Conservation (phyloP, 2,888 invertebrate genomes). For the Ennomos quercinarius region DNA sequence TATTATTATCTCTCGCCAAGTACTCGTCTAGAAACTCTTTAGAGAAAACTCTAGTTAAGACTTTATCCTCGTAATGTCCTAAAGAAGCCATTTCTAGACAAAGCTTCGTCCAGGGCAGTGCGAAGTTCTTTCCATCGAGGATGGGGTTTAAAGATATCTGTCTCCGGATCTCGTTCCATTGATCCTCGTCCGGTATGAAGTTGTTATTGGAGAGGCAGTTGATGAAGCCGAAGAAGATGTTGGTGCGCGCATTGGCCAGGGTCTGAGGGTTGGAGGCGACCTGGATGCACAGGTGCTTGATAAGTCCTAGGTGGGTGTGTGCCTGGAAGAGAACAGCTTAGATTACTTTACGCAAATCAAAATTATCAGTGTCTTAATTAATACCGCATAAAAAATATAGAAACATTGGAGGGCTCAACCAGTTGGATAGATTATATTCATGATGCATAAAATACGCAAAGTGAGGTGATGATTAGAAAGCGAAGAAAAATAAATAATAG, state of each 20-base stretch:
- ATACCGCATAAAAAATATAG: too few species aligned
- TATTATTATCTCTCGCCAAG: constrained; percentile 62
- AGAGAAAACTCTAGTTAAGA: constrained; percentile 83
- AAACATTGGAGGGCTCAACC: too few species aligned
- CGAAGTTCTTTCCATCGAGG: constrained; percentile 61
- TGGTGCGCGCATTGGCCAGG: constrained; percentile 67
- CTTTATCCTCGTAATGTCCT: constrained; percentile 82
- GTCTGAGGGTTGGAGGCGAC: constrained; percentile 69
- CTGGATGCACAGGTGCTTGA: constrained; percentile 84
- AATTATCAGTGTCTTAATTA: too few species aligned
- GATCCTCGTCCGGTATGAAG: constrained; percentile 80
- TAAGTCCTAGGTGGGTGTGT: constrained; percentile 84
- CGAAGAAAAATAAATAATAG: background rate
- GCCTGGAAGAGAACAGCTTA: constrained; percentile 63
- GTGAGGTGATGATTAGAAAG: too few species aligned
- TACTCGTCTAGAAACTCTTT: constrained; percentile 74
- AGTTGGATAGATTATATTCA: too few species aligned
- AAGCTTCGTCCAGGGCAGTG: constrained; percentile 82
- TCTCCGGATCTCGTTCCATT: constrained; percentile 80
- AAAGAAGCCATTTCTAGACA: constrained; percentile 85
- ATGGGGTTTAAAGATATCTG: constrained; percentile 72
- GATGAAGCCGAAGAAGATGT: constrained; percentile 78
- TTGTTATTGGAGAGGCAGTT: constrained; percentile 85
- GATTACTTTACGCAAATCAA: too few species aligned
- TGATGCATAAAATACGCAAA: too few species aligned